Percentiles rank a stretch among this genome's conserved stretches.
Evolutionary conservation across 1,140 invertebrate species (phyloP).

Genomic region (Eumeta japonica): DNA sequence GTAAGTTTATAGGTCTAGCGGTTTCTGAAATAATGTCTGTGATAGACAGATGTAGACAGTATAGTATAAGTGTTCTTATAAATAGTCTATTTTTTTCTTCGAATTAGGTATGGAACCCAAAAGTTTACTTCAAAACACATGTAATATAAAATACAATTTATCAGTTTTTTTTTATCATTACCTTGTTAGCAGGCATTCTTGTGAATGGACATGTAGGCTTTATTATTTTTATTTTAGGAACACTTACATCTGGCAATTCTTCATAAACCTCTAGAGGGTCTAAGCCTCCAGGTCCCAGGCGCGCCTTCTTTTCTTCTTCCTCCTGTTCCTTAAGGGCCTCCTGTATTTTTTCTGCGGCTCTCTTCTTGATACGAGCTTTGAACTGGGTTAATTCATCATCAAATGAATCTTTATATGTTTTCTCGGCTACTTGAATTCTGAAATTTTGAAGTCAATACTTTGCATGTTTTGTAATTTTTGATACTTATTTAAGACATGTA

Average conservation of each 20-base stretch:
- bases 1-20: too few species aligned
- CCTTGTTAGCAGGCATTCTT: background rate
- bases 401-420: slow-evolving; percentile 91
- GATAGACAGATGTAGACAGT: too few species aligned
- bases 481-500: slow-evolving; percentile 1
- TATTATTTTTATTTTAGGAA: background rate
- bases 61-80: too few species aligned
- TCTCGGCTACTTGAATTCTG: slow-evolving; percentile 87
- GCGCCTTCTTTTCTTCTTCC: slow-evolving; percentile 83
- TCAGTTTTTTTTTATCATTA: background rate
- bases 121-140: too few species aligned
- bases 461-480: slow-evolving; percentile 1
- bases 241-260: slow-evolving; percentile 80
- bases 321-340: slow-evolving; percentile 80
- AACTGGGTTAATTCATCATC: slow-evolving; percentile 91
- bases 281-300: slow-evolving; percentile 93
- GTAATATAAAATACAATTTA: background rate
- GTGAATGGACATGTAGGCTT: background rate
- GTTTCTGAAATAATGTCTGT: too few species aligned
- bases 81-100: too few species aligned
- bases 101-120: too few species aligned
- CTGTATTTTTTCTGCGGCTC: slow-evolving; percentile 86
- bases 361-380: slow-evolving; percentile 81
- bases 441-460: too few species aligned
- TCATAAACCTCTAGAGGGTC: slow-evolving; percentile 98